Evolutionary conservation across 2,113 vertebrate species (phyloP).

Genomic region (Propithecus coquereli): DNA sequence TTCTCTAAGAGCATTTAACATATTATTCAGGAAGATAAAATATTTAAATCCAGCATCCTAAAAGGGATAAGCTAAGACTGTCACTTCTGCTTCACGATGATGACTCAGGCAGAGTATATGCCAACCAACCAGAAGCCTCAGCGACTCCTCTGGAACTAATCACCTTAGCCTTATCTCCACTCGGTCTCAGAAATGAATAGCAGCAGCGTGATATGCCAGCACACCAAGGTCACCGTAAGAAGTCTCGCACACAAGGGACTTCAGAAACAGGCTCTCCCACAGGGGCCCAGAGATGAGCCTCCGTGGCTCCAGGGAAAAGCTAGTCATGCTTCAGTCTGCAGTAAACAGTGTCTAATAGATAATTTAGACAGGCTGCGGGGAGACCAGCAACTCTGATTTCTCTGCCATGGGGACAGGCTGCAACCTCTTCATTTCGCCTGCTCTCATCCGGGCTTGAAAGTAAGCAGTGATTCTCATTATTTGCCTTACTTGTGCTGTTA

Average conservation of each 20-base stretch:
- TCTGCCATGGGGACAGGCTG: rapidly evolving
- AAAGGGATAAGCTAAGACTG: slow-evolving; percentile 21
- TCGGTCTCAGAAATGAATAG: background rate
- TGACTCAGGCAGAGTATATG: background rate
- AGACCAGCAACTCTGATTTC: background rate
- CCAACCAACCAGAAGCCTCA: background rate
- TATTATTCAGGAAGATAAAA: slow-evolving; percentile 44
- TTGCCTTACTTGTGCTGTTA: background rate
- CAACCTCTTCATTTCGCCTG: background rate
- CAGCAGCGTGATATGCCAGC: background rate
- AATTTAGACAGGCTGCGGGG: background rate
- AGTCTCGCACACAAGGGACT: background rate
- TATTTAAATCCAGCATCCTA: background rate
- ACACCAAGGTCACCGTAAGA: background rate
- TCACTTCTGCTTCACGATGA: slow-evolving; percentile 48
- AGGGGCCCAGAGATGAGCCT: background rate
- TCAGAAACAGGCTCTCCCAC: background rate
- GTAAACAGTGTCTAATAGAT: background rate
- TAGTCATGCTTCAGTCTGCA: background rate
- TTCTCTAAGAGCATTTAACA: background rate
- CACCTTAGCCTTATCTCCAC: slow-evolving; percentile 44
- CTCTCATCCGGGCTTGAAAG: background rate
- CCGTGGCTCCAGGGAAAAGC: background rate
- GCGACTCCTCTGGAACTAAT: slow-evolving; percentile 38
- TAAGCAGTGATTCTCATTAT: background rate